Percentiles rank a stretch among this genome's conserved stretches.
Evolutionary conservation across 2,888 invertebrate genomes (phyloP).

Genomic region (Stomorhina lunata): DNA sequence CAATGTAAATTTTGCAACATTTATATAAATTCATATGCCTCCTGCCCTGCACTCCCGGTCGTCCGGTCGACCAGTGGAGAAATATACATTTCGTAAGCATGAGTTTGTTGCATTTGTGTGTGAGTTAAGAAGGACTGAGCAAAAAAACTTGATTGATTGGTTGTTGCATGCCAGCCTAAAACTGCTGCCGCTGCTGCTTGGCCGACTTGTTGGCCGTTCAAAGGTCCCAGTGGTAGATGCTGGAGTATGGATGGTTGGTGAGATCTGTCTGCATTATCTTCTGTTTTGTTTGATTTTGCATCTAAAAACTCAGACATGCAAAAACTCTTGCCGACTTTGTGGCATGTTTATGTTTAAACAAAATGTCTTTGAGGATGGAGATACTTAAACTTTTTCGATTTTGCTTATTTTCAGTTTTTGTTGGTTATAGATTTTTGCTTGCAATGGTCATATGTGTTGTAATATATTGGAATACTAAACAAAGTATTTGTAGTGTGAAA

Average conservation of each 20-base stretch:
- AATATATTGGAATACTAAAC: not conserved
- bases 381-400: conserved; percentile 11
- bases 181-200: conserved; percentile 49
- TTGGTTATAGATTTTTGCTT: conserved; percentile 45
- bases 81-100: not conserved
- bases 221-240: conserved; percentile 10
- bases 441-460: conserved; percentile 59
- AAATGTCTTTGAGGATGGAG: conserved; percentile 57
- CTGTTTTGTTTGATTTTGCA: conserved; percentile 51
- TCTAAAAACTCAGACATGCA: conserved; percentile 62
- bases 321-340: conserved; percentile 59
- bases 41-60: conserved; percentile 8
- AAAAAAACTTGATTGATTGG: conserved; percentile 78
- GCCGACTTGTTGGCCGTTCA: conserved; percentile 9
- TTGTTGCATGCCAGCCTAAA: conserved; percentile 60
- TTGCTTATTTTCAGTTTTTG: conserved; percentile 1
- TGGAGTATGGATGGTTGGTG: too few species aligned
- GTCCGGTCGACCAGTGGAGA: not conserved
- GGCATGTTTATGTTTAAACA: conserved; percentile 38
- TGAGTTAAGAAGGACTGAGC: conserved; percentile 9
- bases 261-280: conserved; percentile 23
- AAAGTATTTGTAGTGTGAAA: conserved; percentile 35
- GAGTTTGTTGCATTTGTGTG: conserved; percentile 7
- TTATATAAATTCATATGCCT: too few species aligned
- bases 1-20: conserved; percentile 74